Evolutionary conservation across 2,113 vertebrate genomes (phyloP).

Genomic region (Piaya cayana): DNA sequence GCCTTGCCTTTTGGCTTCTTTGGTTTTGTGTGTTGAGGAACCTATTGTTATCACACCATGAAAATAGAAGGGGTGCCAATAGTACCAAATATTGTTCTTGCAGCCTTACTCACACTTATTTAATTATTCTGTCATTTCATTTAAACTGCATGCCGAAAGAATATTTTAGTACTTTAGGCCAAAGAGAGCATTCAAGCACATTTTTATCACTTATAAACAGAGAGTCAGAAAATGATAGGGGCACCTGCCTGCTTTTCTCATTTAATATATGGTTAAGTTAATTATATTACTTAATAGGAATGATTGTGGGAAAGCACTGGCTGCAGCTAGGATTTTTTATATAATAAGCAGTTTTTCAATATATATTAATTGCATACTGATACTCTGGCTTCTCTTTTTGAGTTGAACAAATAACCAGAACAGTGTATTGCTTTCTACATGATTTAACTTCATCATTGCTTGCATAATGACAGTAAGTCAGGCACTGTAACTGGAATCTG

Average conservation of each 20-base stretch:
- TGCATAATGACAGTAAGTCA: neutral
- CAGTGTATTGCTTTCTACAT: neutral
- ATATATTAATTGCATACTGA: neutral
- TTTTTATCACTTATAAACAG: neutral
- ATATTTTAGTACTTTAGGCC: slow-evolving; percentile 22
- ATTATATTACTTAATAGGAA: neutral
- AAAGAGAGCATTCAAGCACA: neutral
- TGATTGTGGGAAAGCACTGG: neutral
- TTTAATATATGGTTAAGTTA: neutral
- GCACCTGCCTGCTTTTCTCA: neutral
- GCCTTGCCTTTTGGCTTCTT: neutral
- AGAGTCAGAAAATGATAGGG: neutral
- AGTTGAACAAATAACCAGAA: neutral
- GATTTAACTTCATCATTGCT: neutral
- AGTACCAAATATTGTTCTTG: neutral
- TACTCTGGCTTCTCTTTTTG: neutral
- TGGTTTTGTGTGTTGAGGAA: neutral
- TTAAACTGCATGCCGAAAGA: neutral
- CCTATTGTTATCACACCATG: neutral
- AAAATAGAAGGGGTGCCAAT: neutral
- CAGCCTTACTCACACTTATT: neutral
- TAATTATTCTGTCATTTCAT: slow-evolving; percentile 6
- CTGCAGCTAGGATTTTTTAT: neutral
- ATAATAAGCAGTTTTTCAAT: neutral
- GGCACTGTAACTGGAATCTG: neutral